Percentiles rank a stretch among this genome's conserved stretches.
phyloP scores from a whole-genome alignment of 2,888 invertebrate species.

The Antheraea yamamai region DNA sequence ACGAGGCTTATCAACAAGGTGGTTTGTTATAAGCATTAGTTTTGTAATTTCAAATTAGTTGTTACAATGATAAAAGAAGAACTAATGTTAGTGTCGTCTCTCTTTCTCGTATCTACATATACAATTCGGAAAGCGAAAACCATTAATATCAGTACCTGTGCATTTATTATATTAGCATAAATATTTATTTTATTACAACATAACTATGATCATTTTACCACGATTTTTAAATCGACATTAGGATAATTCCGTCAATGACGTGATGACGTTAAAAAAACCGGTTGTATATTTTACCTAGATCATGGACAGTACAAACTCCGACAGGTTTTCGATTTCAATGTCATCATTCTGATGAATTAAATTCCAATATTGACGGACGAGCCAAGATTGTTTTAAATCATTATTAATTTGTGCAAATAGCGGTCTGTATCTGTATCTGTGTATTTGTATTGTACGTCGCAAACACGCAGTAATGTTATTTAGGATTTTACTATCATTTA shows the following conservation, averaged over 20 bases:
- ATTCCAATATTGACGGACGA: background rate
- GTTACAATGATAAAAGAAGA: too few species aligned
- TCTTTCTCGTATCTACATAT: too few species aligned
- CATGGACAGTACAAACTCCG: background rate
- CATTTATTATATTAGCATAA: too few species aligned
- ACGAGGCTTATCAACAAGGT: too few species aligned
- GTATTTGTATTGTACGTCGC: background rate
- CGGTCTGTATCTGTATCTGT: too few species aligned
- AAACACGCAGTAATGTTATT: background rate
- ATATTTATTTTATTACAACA: too few species aligned
- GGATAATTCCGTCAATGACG: background rate
- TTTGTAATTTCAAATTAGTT: too few species aligned
- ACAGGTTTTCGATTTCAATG: background rate
- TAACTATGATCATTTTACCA: too few species aligned
- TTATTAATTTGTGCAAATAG: background rate
- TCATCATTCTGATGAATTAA: background rate
- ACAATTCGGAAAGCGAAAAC: too few species aligned
- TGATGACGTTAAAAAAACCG: background rate
- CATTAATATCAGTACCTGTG: too few species aligned
- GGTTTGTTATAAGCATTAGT: too few species aligned
- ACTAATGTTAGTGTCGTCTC: too few species aligned
- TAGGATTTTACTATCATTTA: background rate
- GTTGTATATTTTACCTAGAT: background rate
- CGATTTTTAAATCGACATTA: background rate
- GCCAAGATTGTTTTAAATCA: background rate